These are phyloP conservation scores for Artibeus jamaicensis DNA, from an alignment of 2,797 vertebrate species.

Conservation along the genomic window DNA sequence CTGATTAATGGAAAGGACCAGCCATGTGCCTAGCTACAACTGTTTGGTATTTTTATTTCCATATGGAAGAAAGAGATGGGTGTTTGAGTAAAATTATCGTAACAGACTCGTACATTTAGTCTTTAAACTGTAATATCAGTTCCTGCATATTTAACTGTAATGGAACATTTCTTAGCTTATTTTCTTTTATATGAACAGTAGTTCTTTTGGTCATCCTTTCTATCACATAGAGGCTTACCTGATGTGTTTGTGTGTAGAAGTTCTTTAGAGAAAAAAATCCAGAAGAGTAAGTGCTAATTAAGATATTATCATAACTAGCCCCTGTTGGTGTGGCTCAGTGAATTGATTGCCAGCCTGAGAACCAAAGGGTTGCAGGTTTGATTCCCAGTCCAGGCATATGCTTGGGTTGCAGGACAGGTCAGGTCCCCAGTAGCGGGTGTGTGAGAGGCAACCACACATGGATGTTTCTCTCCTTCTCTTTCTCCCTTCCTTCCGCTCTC, in stretches of 20 bases:
- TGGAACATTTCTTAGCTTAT: neutral
- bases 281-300: neutral
- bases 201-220: neutral
- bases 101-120: neutral
- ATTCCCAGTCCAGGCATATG: too few species aligned
- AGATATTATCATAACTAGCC: neutral
- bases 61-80: neutral
- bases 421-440: too few species aligned
- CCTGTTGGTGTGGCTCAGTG: too few species aligned
- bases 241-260: accelerated
- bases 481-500: too few species aligned
- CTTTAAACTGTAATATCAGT: neutral
- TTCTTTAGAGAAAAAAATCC: neutral
- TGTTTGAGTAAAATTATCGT: neutral
- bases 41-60: neutral
- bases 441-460: too few species aligned
- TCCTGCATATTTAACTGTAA: neutral
- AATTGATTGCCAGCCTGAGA: too few species aligned
- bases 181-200: neutral
- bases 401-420: too few species aligned
- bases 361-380: too few species aligned
- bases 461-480: too few species aligned
- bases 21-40: neutral
- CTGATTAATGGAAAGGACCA: neutral
- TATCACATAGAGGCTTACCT: neutral